Evolutionary conservation across 2,888 invertebrate genomes (phyloP).

Genomic region (Nemotelus pantherinus): DNA sequence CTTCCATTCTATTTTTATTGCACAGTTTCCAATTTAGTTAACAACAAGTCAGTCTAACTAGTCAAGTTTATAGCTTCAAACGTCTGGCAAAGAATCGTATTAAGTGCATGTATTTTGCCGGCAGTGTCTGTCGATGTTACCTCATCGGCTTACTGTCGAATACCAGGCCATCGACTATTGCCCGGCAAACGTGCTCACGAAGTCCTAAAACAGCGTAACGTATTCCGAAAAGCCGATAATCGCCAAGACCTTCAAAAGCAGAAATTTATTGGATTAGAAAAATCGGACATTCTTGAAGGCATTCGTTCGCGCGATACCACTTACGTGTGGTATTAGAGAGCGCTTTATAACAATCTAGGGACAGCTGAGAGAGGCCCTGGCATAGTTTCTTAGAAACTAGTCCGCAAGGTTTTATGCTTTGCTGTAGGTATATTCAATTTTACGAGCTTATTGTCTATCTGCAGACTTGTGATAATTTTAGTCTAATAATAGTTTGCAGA

Average conservation of each 20-base stretch:
- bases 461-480: too few species aligned
- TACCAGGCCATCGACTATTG: not conserved
- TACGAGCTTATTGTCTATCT: too few species aligned
- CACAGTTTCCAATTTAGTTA: too few species aligned
- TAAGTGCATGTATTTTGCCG: too few species aligned
- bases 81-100: too few species aligned
- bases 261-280: conserved; percentile 28
- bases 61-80: too few species aligned
- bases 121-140: too few species aligned
- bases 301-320: conserved; percentile 10
- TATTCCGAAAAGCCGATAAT: conserved; percentile 22
- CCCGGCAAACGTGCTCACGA: conserved; percentile 22
- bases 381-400: not conserved
- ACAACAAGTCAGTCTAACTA: too few species aligned
- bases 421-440: too few species aligned
- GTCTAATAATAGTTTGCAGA: too few species aligned
- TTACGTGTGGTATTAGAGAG: not conserved
- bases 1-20: too few species aligned
- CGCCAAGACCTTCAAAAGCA: conserved; percentile 30
- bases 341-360: not conserved
- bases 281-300: not conserved
- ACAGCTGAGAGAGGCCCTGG: conserved; percentile 13
- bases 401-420: conserved; percentile 1
- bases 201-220: conserved; percentile 14
- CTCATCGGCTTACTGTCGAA: too few species aligned